Evolutionary conservation across 2,888 invertebrate species (phyloP), one percentile per base, ranked within the genome.

Genomic region (Emmelina monodactyla): DNA sequence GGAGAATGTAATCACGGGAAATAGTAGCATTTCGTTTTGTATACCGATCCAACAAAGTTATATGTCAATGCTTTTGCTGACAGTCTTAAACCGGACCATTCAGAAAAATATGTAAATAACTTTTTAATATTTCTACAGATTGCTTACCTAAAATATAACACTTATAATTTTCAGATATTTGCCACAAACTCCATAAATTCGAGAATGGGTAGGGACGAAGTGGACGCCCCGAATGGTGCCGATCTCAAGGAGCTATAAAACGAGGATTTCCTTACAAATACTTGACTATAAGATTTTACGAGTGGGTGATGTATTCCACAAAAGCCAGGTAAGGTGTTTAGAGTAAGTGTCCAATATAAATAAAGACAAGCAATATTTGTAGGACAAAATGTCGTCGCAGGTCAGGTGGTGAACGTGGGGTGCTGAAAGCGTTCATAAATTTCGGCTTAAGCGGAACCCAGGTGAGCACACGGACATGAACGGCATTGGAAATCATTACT

Each of bases 361-460:
- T 60, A 62, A 53, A 60, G 63, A 62, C 55, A 63, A 53, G 54
- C 53, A 51, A 58, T 62, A 69, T 73, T 71, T 70, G 69, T 71
- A 66, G 65, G 52, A 60, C 54, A 55, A 65, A 72, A 68, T 62
- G 67, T 64, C 62, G 59, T 64, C 58, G 53, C 59, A 73, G 76
- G 78, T 76, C 76, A 79, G 78, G 72, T 76, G 72, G 73, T 72
- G 67, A 62, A 72, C 60, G 73, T 68, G 69, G 65, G 75, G 73
- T 67, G 57, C 59, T 71, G 62, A 72, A 67, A 70, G 70, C 69
- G 58, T 71, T 70, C 75, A 76, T 76, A 78, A 78, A 76, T 78
- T 76, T 64, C 57, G 57, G 56, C 62, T 54, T 56, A 55, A 58
- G 58, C 55, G 62, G 60, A 62, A 55, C 67, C 54, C 75, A 75